Conservation (phyloP, 1,140 invertebrate genomes). For the Ceratosolen solmsi region DNA sequence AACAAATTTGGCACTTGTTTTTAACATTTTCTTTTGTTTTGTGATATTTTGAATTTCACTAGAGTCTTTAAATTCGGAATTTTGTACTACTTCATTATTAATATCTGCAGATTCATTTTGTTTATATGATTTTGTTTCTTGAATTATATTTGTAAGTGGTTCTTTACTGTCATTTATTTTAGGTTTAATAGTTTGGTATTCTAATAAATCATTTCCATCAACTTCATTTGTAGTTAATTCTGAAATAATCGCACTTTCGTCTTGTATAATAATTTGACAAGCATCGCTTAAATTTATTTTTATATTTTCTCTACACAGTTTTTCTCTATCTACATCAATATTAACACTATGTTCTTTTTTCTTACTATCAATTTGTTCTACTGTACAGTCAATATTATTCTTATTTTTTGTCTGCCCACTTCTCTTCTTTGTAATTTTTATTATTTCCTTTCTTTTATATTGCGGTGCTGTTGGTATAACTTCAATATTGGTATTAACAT, state of each 20-base stretch:
- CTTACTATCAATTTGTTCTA: neutral
- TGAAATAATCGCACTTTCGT: slow-evolving; percentile 25
- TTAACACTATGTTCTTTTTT: slow-evolving; percentile 5
- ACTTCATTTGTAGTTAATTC: slow-evolving; percentile 19
- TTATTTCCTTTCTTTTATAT: neutral
- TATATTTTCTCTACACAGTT: slow-evolving; percentile 4
- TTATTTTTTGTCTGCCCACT: slow-evolving; percentile 25
- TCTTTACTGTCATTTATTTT: neutral
- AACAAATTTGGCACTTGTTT: slow-evolving; percentile 2
- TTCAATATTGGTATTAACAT: neutral
- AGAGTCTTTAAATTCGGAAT: neutral
- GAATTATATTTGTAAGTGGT: neutral
- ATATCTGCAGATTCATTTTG: neutral
- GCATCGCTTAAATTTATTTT: neutral
- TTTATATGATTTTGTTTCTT: neutral
- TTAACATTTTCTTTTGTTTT: slow-evolving; percentile 19
- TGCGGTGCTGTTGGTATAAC: neutral
- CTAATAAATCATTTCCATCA: slow-evolving; percentile 32
- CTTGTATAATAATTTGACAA: neutral
- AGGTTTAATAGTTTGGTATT: slow-evolving; percentile 33
- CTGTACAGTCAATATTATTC: neutral
- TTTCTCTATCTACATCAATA: slow-evolving; percentile 15
- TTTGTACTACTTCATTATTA: slow-evolving; percentile 12
- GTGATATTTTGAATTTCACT: neutral
- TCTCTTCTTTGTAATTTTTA: slow-evolving; percentile 19